These are phyloP conservation scores for Butastur rufipennis DNA, from an alignment of 2,113 vertebrate genomes.

Conservation along the genomic window DNA sequence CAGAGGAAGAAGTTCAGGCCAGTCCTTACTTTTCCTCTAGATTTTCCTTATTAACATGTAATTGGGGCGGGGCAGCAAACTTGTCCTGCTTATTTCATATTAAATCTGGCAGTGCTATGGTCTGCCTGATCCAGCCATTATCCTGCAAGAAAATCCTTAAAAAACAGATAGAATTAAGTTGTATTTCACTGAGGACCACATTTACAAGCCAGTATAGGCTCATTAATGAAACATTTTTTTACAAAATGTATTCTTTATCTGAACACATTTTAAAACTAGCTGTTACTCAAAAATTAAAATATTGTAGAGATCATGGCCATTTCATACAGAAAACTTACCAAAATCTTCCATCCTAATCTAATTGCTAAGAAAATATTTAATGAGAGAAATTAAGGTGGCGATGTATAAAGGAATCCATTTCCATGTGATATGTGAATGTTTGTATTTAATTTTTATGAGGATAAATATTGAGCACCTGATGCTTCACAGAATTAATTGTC, in stretches of 20 bases:
- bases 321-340: background rate
- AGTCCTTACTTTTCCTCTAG: background rate
- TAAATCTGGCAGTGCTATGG: background rate
- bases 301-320: background rate
- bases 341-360: background rate
- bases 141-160: background rate
- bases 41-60: background rate
- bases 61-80: background rate
- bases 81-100: background rate
- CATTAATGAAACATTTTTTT: background rate
- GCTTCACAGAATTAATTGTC: constrained; percentile 28
- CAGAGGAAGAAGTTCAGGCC: background rate
- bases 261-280: background rate
- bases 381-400: background rate
- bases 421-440: background rate
- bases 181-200: background rate
- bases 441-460: constrained; percentile 28
- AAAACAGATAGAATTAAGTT: background rate
- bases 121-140: background rate
- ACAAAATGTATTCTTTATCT: background rate
- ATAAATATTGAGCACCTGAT: constrained; percentile 24
- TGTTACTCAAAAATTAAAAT: background rate
- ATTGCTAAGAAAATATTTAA: background rate
- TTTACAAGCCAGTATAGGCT: background rate
- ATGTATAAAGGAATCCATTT: background rate